A percentile compares a stretch with the other conserved stretches of the same genome.
phyloP scores from a whole-genome alignment of 2,888 invertebrate genomes.

The Smittia sp. region DNA sequence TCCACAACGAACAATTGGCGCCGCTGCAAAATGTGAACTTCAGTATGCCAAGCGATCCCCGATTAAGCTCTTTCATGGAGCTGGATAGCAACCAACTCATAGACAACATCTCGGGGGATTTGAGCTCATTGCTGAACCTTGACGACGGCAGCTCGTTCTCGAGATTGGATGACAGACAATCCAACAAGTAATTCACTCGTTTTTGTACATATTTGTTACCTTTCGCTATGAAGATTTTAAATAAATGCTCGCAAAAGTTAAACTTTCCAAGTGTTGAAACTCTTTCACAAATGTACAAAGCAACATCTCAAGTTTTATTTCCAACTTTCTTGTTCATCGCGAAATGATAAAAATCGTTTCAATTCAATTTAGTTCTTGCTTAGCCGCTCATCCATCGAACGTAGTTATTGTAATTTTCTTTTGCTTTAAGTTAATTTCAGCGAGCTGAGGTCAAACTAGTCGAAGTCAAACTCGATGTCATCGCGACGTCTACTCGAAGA shows the following conservation, averaged over 20 bases:
- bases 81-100: conserved; percentile 55
- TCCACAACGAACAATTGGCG: conserved; percentile 43
- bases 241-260: neutral
- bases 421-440: neutral
- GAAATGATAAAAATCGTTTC: neutral
- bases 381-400: neutral
- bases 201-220: neutral
- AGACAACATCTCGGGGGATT: conserved; percentile 15
- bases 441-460: conserved; percentile 1
- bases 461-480: conserved; percentile 39
- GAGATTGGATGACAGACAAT: neutral
- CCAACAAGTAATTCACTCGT: neutral
- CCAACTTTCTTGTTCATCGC: neutral
- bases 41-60: conserved; percentile 39
- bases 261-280: too few species aligned
- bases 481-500: conserved; percentile 15
- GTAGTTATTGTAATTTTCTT: neutral
- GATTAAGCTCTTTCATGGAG: conserved; percentile 50
- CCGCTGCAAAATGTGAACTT: conserved; percentile 43
- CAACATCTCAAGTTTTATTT: neutral
- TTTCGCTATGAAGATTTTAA: neutral
- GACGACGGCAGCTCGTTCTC: neutral
- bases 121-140: neutral
- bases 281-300: neutral
- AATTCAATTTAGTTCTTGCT: neutral